These are phyloP conservation scores for Sebastes fasciatus DNA, from an alignment of 2,113 vertebrate genomes.

Conservation along the genomic window DNA sequence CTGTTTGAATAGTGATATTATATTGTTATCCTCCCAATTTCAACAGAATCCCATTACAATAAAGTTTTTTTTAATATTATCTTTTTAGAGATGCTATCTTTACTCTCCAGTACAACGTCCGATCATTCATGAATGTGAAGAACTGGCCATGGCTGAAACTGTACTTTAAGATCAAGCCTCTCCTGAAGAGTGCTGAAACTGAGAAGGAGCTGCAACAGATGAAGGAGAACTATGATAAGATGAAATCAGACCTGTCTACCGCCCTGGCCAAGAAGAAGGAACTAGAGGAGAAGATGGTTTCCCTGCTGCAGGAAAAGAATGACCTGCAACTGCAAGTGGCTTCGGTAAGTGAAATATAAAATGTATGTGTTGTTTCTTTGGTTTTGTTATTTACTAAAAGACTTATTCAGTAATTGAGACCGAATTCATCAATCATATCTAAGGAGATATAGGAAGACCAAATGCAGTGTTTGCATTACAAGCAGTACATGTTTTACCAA, in stretches of 20 bases:
- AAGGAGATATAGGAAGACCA: neutral
- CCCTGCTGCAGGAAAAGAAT: constrained; percentile 83
- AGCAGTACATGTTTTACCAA: neutral
- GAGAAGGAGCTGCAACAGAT: constrained; percentile 83
- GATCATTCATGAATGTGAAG: constrained; percentile 86
- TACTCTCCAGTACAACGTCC: constrained; percentile 90
- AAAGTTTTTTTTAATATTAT: neutral
- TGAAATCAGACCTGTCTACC: constrained; percentile 86
- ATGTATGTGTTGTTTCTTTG: too few species aligned
- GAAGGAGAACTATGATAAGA: constrained; percentile 89
- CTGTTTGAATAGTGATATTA: neutral
- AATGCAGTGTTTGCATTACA: neutral
- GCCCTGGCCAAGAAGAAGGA: constrained; percentile 83
- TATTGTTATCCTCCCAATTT: neutral
- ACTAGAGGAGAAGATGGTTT: constrained; percentile 84
- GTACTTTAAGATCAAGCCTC: constrained; percentile 85
- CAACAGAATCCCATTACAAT: neutral
- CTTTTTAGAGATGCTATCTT: constrained; percentile 86
- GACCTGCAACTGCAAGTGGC: constrained; percentile 83
- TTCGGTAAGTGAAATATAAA: constrained; percentile 64
- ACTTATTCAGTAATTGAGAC: neutral
- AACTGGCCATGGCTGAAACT: constrained; percentile 85
- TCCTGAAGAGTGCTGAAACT: constrained; percentile 85
- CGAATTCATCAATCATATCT: neutral
- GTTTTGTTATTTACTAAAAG: too few species aligned